Evolutionary conservation across 92 coral and sea anemone genomes (phyloP).

Genomic region (Actinostola sp.): DNA sequence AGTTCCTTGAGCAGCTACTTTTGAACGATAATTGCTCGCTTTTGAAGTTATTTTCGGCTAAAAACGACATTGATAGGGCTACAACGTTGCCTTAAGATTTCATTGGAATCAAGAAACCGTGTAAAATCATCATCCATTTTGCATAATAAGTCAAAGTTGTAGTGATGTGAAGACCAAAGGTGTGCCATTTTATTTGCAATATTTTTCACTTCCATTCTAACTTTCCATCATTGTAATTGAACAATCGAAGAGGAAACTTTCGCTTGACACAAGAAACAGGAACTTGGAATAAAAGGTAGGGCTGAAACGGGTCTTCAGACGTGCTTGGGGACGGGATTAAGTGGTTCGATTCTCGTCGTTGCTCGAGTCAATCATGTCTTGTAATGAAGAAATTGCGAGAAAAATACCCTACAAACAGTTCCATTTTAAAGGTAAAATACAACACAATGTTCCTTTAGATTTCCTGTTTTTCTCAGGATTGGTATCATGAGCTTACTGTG

Average conservation of each 20-base stretch:
- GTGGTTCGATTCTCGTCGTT: background rate
- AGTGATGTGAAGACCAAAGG: conserved; percentile 13
- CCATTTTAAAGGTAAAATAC: background rate
- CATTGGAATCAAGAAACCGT: background rate
- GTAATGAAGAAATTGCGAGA: background rate
- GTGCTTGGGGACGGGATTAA: background rate
- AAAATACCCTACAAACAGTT: background rate
- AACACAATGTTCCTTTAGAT: too few relatives aligned
- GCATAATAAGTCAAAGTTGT: background rate
- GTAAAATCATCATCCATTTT: background rate
- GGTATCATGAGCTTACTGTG: too few relatives aligned
- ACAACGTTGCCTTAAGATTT: background rate
- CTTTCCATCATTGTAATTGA: background rate
- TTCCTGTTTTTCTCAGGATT: too few relatives aligned
- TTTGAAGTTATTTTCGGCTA: background rate
- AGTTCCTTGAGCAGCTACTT: background rate
- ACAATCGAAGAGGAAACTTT: conserved; percentile 14
- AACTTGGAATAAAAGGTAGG: conserved; percentile 29
- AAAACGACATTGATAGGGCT: background rate
- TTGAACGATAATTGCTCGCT: background rate
- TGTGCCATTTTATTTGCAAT: conserved; percentile 8
- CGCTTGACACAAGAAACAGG: conserved; percentile 21
- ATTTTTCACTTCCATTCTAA: conserved; percentile 5
- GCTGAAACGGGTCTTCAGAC: conserved; percentile 1
- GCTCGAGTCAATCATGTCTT: background rate